Percentiles rank a stretch among this genome's conserved stretches.
phyloP scores from a whole-genome alignment of 2,113 vertebrate genomes.

The Ariopsis seemanni region DNA sequence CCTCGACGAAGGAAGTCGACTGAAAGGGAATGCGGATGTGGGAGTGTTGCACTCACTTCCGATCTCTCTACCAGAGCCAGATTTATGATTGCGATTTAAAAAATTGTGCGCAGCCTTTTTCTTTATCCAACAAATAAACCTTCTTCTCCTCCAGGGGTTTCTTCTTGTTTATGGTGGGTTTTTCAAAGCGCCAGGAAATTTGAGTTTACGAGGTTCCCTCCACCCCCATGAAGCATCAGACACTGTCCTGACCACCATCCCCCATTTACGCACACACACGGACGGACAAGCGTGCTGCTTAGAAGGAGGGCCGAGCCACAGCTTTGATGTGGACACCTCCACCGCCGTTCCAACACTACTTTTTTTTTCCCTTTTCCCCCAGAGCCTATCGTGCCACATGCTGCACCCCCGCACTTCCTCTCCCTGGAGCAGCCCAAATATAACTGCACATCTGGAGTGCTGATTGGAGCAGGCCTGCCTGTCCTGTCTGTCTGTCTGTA shows the following conservation, averaged over 20 bases:
- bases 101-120: neutral
- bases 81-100: neutral
- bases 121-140: neutral
- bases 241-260: slow-evolving; percentile 7
- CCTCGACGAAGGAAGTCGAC: slow-evolving; percentile 11
- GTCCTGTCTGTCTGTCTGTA: slow-evolving; percentile 32
- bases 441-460: slow-evolving; percentile 41
- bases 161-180: neutral
- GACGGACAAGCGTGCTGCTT: slow-evolving; percentile 17
- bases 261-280: neutral
- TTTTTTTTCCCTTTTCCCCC: slow-evolving; percentile 1
- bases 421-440: slow-evolving; percentile 27
- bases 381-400: slow-evolving; percentile 9
- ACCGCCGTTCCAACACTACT: neutral
- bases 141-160: neutral
- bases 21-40: slow-evolving; percentile 26
- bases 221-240: slow-evolving; percentile 2
- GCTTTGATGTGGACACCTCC: slow-evolving; percentile 50
- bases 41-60: slow-evolving; percentile 28
- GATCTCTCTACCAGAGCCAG: slow-evolving; percentile 9
- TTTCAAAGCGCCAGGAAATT: neutral
- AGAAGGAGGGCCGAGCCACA: neutral
- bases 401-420: slow-evolving; percentile 7
- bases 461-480: slow-evolving; percentile 28
- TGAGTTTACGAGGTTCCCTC: neutral